phyloP scores from a whole-genome alignment of 2,888 invertebrate genomes.

The Neuroscelio doddi region DNA sequence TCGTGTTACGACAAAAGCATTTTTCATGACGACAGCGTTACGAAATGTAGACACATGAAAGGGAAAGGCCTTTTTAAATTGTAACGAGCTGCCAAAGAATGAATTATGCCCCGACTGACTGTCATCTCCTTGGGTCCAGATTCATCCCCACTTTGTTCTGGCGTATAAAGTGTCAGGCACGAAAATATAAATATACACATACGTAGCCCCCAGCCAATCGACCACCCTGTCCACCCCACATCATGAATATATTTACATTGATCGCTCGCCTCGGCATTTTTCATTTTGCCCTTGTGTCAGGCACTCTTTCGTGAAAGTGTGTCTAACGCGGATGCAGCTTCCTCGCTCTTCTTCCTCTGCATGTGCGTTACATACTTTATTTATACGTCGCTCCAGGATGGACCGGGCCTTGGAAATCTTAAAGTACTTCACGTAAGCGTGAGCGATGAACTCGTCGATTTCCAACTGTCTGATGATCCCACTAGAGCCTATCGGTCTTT shows the following conservation, averaged over 20 bases:
- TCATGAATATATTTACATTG: conserved; percentile 73
- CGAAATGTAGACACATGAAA: conserved; percentile 26
- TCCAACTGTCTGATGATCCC: conserved; percentile 10
- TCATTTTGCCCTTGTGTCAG: conserved; percentile 49
- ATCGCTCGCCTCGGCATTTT: conserved; percentile 70
- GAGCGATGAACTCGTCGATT: conserved; percentile 34
- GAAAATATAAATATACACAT: conserved; percentile 53
- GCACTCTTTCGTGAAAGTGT: conserved; percentile 52
- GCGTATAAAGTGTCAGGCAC: conserved; percentile 43
- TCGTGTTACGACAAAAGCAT: conserved; percentile 14
- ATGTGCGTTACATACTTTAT: conserved; percentile 60
- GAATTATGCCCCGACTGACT: conserved; percentile 70
- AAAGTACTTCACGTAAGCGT: conserved; percentile 14
- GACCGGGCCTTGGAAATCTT: conserved; percentile 44
- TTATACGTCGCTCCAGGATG: conserved; percentile 58
- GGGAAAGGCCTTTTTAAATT: conserved; percentile 69
- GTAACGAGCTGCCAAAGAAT: conserved; percentile 72
- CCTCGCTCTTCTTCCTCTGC: conserved; percentile 43
- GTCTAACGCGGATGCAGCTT: conserved; percentile 42
- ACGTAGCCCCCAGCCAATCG: conserved; percentile 40
- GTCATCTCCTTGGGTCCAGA: conserved; percentile 61
- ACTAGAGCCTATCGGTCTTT: too few species aligned
- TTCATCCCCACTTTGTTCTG: conserved; percentile 35
- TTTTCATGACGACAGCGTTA: conserved; percentile 52
- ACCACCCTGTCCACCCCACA: conserved; percentile 62